These are phyloP conservation scores for Lordiphosa stackelbergi DNA, from an alignment of 1,140 invertebrate genomes.

Conservation along the genomic window DNA sequence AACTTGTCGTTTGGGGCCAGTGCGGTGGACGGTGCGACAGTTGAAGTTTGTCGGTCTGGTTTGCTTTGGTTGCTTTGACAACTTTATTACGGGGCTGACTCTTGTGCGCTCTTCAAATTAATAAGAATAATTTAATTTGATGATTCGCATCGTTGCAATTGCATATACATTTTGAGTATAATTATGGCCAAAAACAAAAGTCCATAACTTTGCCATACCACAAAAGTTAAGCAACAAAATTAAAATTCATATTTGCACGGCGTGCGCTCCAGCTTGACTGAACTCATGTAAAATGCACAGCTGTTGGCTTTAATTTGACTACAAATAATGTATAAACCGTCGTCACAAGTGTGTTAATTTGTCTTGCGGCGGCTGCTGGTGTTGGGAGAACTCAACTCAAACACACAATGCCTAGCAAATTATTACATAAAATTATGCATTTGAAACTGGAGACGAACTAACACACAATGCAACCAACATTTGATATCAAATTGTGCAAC, in stretches of 20 bases:
- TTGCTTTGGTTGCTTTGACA: constrained; percentile 11
- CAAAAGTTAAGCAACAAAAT: constrained; percentile 52
- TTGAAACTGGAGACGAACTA: constrained; percentile 30
- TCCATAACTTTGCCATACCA: constrained; percentile 21
- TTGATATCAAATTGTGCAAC: constrained; percentile 20
- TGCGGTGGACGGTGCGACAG: constrained; percentile 1
- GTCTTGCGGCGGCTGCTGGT: constrained; percentile 50
- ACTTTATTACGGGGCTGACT: constrained; percentile 10
- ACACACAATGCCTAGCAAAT: constrained; percentile 63
- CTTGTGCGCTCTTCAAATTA: constrained; percentile 33
- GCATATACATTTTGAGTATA: constrained; percentile 38
- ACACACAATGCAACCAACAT: constrained; percentile 43
- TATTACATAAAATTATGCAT: constrained; percentile 60
- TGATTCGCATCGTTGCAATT: constrained; percentile 41
- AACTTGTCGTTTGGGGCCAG: constrained; percentile 44
- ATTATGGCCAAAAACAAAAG: constrained; percentile 24
- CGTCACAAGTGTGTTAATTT: constrained; percentile 36
- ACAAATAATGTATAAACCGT: constrained; percentile 66
- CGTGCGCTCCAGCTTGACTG: constrained; percentile 14
- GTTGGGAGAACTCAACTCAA: constrained; percentile 50
- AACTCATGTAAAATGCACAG: constrained; percentile 69
- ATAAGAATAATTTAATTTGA: constrained; percentile 61
- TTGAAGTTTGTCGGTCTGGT: constrained; percentile 28
- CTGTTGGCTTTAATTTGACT: constrained; percentile 73
- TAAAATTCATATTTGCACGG: constrained; percentile 70